Base-by-base conservation (phyloP, 2,113 vertebrate species). In the Equus quagga region DNA sequence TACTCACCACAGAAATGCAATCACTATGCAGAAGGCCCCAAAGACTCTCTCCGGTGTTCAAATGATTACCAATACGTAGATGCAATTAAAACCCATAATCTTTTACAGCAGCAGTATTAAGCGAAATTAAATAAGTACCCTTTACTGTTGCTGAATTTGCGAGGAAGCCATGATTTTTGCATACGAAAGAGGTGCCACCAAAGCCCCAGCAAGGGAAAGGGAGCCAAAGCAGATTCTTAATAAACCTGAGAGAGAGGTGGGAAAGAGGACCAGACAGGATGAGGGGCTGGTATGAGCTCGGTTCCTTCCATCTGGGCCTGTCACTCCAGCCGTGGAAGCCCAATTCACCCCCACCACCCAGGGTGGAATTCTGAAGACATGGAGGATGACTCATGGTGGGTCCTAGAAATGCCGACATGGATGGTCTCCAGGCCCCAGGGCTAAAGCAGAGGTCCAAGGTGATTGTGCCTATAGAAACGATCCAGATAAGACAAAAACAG, bases 41-140 rank as follows among this genome's bases (percentile, higher is more conserved):
- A 9, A 86, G n/a, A 93, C 51, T 8, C 78, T 69, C 90, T 79
- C 75, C 72, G 13, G 1, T 31, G 26, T 97, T 86, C 89, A 28
- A 80, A 88, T 46, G 67, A 96, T 93, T 83, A 41, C 65, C 87
- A 49, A 76, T 33, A 19, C 33, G 49, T 8, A n/a, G 60, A 84
- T 14, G n/a, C 96, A 91, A 85, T 64, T 94, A 96, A 93, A 96
- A 85, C 41, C 94, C 62, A 60, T 65, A 9, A 28, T 41, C 72
- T 64, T 41, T 78, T 12, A 49, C 2, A 89, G 90, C 85, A 82
- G 76, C 14, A 19, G 19, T 62, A 96, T 69, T 41, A 87, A 96
- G 69, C 31, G 21, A 86, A 83, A 94, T 11, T 31, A 69, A 95
- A 4, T 21, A 80, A 94, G 87, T 28, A n/a, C 49, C 46, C 94